A percentile compares a stretch with the other conserved stretches of the same genome.
Conservation (phyloP, 2,888 invertebrate species). For the Noctua pronuba region DNA sequence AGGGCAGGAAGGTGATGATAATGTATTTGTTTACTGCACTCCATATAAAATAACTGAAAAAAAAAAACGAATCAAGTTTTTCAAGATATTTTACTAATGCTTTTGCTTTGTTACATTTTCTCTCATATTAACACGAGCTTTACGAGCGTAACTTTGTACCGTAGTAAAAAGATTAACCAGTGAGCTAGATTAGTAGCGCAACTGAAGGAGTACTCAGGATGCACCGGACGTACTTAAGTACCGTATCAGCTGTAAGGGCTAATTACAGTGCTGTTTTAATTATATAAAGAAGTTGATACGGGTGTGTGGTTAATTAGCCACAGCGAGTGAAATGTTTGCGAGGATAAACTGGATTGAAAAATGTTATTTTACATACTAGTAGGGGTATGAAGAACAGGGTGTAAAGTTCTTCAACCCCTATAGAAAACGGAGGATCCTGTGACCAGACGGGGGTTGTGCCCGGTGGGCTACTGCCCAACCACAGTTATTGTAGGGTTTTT, state of each 20-base stretch:
- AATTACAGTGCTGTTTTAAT: conserved; percentile 8
- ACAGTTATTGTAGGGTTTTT: too few species aligned
- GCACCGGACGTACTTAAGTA: conserved; percentile 6
- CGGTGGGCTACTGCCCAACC: too few species aligned
- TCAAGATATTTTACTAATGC: not conserved
- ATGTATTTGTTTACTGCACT: too few species aligned
- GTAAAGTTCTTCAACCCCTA: too few species aligned
- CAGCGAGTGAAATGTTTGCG: not conserved
- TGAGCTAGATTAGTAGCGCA: not conserved
- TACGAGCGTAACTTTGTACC: not conserved
- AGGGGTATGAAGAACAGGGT: too few species aligned
- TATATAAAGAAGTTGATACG: not conserved
- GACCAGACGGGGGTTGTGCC: too few species aligned
- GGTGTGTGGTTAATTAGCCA: not conserved
- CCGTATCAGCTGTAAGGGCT: conserved; percentile 2
- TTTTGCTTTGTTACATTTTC: not conserved
- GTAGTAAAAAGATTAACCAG: not conserved
- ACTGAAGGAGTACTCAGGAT: conserved; percentile 9
- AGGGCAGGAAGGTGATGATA: too few species aligned
- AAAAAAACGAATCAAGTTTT: not conserved
- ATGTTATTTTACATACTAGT: too few species aligned
- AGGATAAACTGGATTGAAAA: not conserved
- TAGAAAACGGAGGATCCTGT: too few species aligned
- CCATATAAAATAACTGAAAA: not conserved
- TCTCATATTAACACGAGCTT: not conserved